phyloP scores from a whole-genome alignment of 2,113 vertebrate species.

The Pygoscelis antarcticus region DNA sequence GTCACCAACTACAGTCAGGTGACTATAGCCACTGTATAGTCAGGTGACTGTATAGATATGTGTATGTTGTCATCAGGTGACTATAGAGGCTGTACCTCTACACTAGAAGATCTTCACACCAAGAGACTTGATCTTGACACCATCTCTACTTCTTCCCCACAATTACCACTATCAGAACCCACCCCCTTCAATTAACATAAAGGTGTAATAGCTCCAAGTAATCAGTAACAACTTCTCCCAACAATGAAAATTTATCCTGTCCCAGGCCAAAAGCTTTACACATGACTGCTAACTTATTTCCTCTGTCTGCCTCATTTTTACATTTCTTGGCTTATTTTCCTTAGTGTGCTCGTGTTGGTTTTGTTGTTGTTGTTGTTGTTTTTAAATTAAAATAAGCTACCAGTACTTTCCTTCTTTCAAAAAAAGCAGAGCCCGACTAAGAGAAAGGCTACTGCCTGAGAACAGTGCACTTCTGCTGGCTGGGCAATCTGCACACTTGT shows the following conservation, averaged over 20 bases:
- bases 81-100: background rate
- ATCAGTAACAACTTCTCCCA: background rate
- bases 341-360: background rate
- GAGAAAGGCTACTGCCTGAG: background rate
- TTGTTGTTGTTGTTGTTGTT: background rate
- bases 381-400: background rate
- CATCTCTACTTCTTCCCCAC: background rate
- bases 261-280: background rate
- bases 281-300: background rate
- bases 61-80: rapidly evolving
- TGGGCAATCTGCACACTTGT: background rate
- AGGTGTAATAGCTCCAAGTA: background rate
- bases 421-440: background rate
- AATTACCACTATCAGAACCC: background rate
- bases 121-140: background rate
- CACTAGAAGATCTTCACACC: background rate
- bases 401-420: background rate
- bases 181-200: background rate
- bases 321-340: background rate
- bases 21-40: background rate
- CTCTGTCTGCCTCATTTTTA: background rate
- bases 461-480: background rate
- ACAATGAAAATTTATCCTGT: background rate
- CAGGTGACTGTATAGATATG: rapidly evolving
- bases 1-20: background rate